Conservation (phyloP, 1,140 invertebrate genomes). For the Caenorhabditis latens region DNA sequence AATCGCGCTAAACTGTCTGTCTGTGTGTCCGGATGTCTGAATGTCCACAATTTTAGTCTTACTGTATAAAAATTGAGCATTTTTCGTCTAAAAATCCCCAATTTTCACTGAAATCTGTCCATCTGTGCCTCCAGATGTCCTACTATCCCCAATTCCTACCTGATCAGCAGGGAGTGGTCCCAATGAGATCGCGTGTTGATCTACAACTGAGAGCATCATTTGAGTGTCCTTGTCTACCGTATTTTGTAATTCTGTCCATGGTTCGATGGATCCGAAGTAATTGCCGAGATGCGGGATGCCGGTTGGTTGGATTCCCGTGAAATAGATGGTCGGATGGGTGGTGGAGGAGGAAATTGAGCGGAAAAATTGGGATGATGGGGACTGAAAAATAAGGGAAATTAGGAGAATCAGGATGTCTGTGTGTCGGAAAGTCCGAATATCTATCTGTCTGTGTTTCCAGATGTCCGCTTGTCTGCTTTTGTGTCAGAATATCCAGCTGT, state of each 20-base stretch:
- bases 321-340: constrained; percentile 79
- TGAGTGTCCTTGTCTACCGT: neutral
- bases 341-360: neutral
- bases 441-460: too few species aligned
- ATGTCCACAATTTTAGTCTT: neutral
- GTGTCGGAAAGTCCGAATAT: too few species aligned
- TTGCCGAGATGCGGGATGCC: constrained; percentile 94
- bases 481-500: too few species aligned
- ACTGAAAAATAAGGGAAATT: neutral
- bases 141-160: constrained; percentile 78
- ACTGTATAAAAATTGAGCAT: neutral
- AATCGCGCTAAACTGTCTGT: too few species aligned
- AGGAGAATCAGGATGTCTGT: neutral
- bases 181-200: constrained; percentile 93
- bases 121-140: too few species aligned
- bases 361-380: neutral
- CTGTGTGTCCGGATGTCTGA: too few species aligned
- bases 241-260: constrained; percentile 89
- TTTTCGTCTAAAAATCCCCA: constrained; percentile 24
- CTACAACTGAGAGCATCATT: constrained; percentile 88
- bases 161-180: constrained; percentile 83
- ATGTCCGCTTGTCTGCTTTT: too few species aligned
- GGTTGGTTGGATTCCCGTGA: constrained; percentile 96
- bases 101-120: constrained; percentile 33
- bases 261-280: constrained; percentile 91